phyloP scores from a whole-genome alignment of 1,140 invertebrate genomes.

The Mycetomoellerius zeteki region DNA sequence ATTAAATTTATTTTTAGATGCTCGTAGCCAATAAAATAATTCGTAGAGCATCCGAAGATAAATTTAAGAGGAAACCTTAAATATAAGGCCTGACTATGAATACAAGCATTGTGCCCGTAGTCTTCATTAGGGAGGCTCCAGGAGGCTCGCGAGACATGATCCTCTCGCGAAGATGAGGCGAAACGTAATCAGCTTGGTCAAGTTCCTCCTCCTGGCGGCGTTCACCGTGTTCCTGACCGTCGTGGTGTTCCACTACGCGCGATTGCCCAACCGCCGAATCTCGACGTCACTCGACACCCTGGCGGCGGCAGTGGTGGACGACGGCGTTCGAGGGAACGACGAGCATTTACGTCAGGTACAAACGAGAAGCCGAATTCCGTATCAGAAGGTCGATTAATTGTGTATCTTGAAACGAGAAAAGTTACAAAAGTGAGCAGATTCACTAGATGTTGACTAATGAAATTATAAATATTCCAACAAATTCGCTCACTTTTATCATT shows the following conservation, averaged over 20 bases:
- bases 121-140: conserved; percentile 7
- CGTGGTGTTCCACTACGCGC: conserved; percentile 83
- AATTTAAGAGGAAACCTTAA: too few relatives aligned
- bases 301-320: background rate
- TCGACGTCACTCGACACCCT: conserved; percentile 62
- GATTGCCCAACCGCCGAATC: conserved; percentile 70
- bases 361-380: background rate
- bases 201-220: conserved; percentile 84
- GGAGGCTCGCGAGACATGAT: conserved; percentile 58
- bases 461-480: too few relatives aligned
- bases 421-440: too few relatives aligned
- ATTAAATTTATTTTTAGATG: too few relatives aligned
- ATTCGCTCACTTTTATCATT: too few relatives aligned
- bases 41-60: too few relatives aligned
- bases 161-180: conserved; percentile 82
- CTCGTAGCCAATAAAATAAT: too few relatives aligned
- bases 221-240: conserved; percentile 85
- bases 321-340: conserved; percentile 32
- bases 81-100: too few relatives aligned
- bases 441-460: too few relatives aligned
- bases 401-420: too few relatives aligned
- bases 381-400: too few relatives aligned
- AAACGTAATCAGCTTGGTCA: conserved; percentile 85
- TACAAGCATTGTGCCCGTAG: background rate
- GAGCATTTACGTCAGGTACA: conserved; percentile 67